phyloP scores from a whole-genome alignment of 2,113 vertebrate species.

The Pipra filicauda region DNA sequence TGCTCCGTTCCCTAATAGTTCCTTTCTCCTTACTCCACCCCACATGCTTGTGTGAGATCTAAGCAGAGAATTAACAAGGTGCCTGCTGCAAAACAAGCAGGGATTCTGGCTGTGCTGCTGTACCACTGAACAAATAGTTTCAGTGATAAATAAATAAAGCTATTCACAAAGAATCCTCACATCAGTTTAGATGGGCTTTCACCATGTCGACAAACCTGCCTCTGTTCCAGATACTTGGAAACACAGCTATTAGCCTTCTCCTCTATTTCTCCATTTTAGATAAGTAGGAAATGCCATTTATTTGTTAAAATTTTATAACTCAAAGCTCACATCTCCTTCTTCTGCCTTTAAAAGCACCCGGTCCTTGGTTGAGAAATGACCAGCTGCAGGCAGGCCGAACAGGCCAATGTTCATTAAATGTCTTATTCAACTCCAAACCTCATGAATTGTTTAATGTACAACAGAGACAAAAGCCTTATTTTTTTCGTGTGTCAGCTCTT shows the following conservation, averaged over 20 bases:
- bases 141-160: slow-evolving; percentile 51
- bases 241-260: slow-evolving; percentile 18
- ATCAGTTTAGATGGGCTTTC: background rate
- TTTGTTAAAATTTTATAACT: slow-evolving; percentile 68
- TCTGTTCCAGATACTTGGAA: slow-evolving; percentile 1
- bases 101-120: background rate
- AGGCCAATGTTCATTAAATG: slow-evolving; percentile 75
- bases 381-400: slow-evolving; percentile 67
- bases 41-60: background rate
- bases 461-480: slow-evolving; percentile 75
- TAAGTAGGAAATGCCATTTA: slow-evolving; percentile 45
- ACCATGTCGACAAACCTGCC: background rate
- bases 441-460: slow-evolving; percentile 81
- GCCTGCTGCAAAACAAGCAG: slow-evolving; percentile 30
- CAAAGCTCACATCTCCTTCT: slow-evolving; percentile 3
- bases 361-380: slow-evolving; percentile 73
- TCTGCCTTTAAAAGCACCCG: slow-evolving; percentile 58
- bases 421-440: slow-evolving; percentile 74
- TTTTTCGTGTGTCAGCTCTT: slow-evolving; percentile 75
- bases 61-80: slow-evolving; percentile 21
- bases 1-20: background rate
- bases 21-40: background rate
- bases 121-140: background rate
- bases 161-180: background rate
- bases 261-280: slow-evolving; percentile 47